Evolutionary conservation across 1,140 invertebrate genomes (phyloP).

Genomic region (Scaptomyza montana): DNA sequence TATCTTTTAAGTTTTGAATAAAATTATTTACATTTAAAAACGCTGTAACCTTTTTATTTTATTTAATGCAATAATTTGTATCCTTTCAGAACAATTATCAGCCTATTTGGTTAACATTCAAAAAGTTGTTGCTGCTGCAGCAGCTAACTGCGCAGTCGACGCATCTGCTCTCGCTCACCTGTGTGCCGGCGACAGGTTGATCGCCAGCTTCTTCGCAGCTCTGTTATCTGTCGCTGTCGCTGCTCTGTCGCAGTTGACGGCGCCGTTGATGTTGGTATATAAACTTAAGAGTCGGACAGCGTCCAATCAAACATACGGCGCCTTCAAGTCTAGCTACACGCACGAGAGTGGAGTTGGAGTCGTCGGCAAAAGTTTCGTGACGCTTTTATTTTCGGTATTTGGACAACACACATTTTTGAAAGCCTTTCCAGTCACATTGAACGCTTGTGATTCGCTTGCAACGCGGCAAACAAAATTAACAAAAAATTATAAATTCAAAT

Average conservation of each 20-base stretch:
- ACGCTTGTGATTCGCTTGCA: constrained; percentile 50
- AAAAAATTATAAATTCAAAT: constrained; percentile 28
- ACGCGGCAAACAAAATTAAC: constrained; percentile 42
- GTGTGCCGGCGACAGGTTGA: constrained; percentile 38
- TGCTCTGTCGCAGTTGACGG: constrained; percentile 11
- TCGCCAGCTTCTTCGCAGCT: constrained; percentile 35
- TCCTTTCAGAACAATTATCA: too few species aligned
- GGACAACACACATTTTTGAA: constrained; percentile 46
- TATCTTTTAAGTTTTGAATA: neutral
- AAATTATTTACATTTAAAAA: neutral
- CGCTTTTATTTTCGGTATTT: constrained; percentile 70
- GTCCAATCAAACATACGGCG: constrained; percentile 83
- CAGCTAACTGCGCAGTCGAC: constrained; percentile 10
- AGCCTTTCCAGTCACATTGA: neutral
- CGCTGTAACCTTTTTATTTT: neutral
- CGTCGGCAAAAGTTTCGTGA: constrained; percentile 69
- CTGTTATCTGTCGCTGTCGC: constrained; percentile 30
- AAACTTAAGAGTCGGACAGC: constrained; percentile 65
- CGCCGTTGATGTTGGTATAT: constrained; percentile 63
- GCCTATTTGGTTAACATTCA: neutral
- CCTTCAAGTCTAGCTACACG: constrained; percentile 84
- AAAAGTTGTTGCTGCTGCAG: neutral
- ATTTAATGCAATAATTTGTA: neutral
- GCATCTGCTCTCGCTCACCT: constrained; percentile 33
- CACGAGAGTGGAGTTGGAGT: constrained; percentile 83